Evolutionary conservation across 2,888 invertebrate species (phyloP), one percentile per base, ranked within the genome.

Genomic region (Amiota minor): DNA sequence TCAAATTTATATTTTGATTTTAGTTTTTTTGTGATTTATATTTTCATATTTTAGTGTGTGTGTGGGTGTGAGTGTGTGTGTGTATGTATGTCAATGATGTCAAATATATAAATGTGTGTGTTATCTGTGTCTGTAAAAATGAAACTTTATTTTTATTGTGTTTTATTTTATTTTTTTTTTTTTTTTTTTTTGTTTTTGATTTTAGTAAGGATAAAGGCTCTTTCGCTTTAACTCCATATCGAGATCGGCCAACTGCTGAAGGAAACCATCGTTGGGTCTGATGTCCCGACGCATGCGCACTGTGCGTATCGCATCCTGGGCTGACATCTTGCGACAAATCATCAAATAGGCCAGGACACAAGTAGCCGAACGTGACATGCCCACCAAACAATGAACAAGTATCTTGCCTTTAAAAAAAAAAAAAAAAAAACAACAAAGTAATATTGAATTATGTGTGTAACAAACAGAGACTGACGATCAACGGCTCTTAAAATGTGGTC

Each of bases 301-400:
- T 73, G 91, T 91, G 70, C 92, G 91, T 79, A 96, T 90, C n/a
- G 96, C 95, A 79, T 95, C 94, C 0, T 92, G 91, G 12, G 95
- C 93, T 59, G 93, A 90, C 93, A 95, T 94, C 76, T 92, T 92
- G 74, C 93, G 93, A 84, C 93, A 93, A 81, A 95, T 93, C 94
- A 96, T 96, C 75, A 96, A 91, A 88, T 94, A 96, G 8, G 95
- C 95, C 78, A 96, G 90, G 1, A 94, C 94, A 84, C 95, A 94
- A 1, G 96, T 95, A 68, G 95, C 94, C 56, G 95, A 96, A 10
- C 96, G 93, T 2, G 96, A 96, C 83, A 96, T 93, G 47, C 96
- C 96, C 91, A 95, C 93, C 81, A 94, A 90, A 85, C 96, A 96
- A 88, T 96, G 95, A 9, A 96, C 95, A 74, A 95, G 91, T 53